Percentiles rank a stretch among this genome's conserved stretches.
Conservation (phyloP, 2,888 invertebrate species). For the Nymphalis c-album region DNA sequence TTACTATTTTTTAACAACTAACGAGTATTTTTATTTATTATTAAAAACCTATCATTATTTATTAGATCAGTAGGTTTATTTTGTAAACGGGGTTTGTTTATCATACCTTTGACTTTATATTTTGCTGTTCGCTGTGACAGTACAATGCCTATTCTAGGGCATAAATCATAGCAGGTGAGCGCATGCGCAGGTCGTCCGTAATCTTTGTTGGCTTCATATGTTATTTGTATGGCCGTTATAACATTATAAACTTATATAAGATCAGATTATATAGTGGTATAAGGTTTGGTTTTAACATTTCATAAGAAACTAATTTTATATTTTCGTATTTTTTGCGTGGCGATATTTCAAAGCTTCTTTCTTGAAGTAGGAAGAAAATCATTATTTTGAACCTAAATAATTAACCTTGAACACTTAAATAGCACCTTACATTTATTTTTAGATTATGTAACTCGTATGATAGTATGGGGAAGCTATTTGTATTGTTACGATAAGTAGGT, state of each 20-base stretch:
- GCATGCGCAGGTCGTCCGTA: slow-evolving; percentile 55
- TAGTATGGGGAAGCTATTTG: neutral
- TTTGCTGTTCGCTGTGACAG: slow-evolving; percentile 61
- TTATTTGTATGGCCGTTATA: slow-evolving; percentile 46
- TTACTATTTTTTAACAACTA: too few species aligned
- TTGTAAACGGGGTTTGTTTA: neutral
- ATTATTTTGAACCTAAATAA: neutral
- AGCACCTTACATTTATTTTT: too few species aligned
- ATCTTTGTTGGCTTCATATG: slow-evolving; percentile 44
- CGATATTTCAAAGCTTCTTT: neutral
- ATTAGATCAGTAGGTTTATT: neutral
- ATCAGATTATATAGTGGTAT: slow-evolving; percentile 35
- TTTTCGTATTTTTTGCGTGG: neutral
- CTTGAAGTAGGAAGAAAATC: too few species aligned
- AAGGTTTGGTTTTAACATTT: neutral
- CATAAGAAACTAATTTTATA: neutral
- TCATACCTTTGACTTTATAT: slow-evolving; percentile 46
- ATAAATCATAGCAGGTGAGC: slow-evolving; percentile 76
- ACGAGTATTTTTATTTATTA: too few species aligned
- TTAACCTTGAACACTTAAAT: too few species aligned
- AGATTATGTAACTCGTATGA: too few species aligned
- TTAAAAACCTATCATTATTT: neutral
- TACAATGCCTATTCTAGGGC: slow-evolving; percentile 63
- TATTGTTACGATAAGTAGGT: neutral
- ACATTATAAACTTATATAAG: slow-evolving; percentile 26